Base-by-base conservation (phyloP, 2,113 vertebrate genomes). In the Monopterus albus region DNA sequence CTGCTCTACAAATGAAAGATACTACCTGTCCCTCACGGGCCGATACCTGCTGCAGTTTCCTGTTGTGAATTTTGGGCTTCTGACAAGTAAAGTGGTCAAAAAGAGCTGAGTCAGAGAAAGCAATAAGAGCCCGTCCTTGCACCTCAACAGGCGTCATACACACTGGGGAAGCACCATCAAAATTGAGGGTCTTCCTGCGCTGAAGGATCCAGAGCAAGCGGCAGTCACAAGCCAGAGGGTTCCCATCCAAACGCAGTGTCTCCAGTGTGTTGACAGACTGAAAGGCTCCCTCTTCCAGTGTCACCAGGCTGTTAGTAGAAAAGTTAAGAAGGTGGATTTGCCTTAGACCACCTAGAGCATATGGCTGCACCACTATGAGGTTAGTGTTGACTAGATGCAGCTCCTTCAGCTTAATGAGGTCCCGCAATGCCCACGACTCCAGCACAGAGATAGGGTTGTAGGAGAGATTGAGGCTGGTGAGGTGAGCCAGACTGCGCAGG, bases 131-230 rank as follows among this genome's bases (percentile, higher is more conserved):
- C 0, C 94, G 92, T 7, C 95, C 96, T 77, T 94, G 95, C 38
- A 98, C 95, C 74, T 97, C 95, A 0, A 95, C 91, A 0, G 98
- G 97, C 0, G 89, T 90, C 73, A 92, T 91, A 64, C 98, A 99
- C 80, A 95, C 92, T 0, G 98, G 98, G 12, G 94, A 93, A 14
- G 92, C 93, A 18, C 94, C 93, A 0, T 98, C 96, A 0, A 99
- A 99, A 87, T 97, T 95, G 15, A 99, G 95, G 0, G 96, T 97
- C 91, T 98, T 98, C 9, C 96, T 93, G 0, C 96, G 95, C 88
- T 98, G 97, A 69, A 98, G 94, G 78, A 99, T 95, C 97, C 98
- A 99, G 10, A 98, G 94, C 45, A 99, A 93, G 31, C 98, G 96
- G 67, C 98, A 99, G 90, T 99, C 98, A 0, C 98, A 99, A 64